phyloP scores from a whole-genome alignment of 2,888 invertebrate species.

The Drosophila borealis region DNA sequence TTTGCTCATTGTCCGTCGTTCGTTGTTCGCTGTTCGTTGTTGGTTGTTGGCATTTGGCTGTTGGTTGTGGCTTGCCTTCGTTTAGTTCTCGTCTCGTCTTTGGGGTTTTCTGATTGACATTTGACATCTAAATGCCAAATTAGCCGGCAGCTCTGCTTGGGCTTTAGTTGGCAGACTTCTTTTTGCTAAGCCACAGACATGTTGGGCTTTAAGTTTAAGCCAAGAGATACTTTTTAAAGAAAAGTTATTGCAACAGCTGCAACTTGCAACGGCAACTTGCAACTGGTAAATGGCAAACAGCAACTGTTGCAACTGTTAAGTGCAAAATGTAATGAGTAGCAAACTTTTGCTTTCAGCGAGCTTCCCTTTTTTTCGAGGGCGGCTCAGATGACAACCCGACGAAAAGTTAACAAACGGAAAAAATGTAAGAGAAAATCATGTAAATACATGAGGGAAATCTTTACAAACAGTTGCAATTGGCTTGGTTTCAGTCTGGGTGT shows the following conservation, averaged over 20 bases:
- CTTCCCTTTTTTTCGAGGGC: neutral
- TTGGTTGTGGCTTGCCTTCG: slow-evolving; percentile 10
- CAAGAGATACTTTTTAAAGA: slow-evolving; percentile 24
- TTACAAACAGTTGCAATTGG: slow-evolving; percentile 17
- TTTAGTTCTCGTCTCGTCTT: slow-evolving; percentile 3
- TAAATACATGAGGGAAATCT: slow-evolving; percentile 37
- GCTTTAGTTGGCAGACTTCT: slow-evolving; percentile 6
- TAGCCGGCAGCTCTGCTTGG: slow-evolving; percentile 60
- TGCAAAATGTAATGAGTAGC: slow-evolving; percentile 63
- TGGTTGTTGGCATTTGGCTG: neutral
- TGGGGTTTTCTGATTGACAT: slow-evolving; percentile 71
- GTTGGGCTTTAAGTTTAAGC: slow-evolving; percentile 41
- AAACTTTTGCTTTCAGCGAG: slow-evolving; percentile 42
- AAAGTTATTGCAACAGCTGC: slow-evolving; percentile 48
- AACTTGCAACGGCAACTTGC: slow-evolving; percentile 20
- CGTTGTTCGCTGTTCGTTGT: slow-evolving; percentile 8
- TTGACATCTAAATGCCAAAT: slow-evolving; percentile 81
- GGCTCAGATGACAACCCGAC: slow-evolving; percentile 32
- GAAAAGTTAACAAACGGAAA: slow-evolving; percentile 17
- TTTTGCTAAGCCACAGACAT: neutral
- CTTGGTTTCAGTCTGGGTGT: neutral
- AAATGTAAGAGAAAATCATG: slow-evolving; percentile 19
- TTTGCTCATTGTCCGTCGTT: slow-evolving; percentile 27
- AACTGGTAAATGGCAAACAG: slow-evolving; percentile 11
- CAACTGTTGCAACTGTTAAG: slow-evolving; percentile 41